Evolutionary conservation across 1,140 invertebrate genomes (phyloP).

Genomic region (Pseudomyrmex gracilis): DNA sequence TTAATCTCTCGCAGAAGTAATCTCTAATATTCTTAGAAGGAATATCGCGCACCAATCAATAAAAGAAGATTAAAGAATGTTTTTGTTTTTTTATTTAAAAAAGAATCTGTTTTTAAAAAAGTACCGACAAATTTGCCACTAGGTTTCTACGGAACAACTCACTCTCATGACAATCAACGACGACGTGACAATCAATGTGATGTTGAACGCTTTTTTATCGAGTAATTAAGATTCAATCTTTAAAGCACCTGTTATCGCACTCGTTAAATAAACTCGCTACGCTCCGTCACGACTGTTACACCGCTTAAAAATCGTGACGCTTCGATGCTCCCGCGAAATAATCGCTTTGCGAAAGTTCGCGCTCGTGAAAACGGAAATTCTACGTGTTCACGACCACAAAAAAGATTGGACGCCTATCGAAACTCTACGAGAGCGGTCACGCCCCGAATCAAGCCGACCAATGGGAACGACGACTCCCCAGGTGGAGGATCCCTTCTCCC

Average conservation of each 20-base stretch:
- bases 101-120: too few species aligned
- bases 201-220: background rate
- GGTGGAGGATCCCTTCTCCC: conserved; percentile 66
- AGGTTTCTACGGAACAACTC: background rate
- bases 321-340: conserved; percentile 19
- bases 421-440: conserved; percentile 63
- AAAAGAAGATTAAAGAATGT: too few species aligned
- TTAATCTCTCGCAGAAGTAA: too few species aligned
- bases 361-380: conserved; percentile 37
- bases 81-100: too few species aligned
- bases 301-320: conserved; percentile 31
- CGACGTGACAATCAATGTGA: too few species aligned
- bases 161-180: background rate
- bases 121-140: background rate
- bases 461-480: conserved; percentile 69
- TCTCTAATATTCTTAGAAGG: background rate
- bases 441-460: conserved; percentile 74
- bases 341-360: background rate
- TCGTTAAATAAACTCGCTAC: background rate
- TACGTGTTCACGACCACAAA: background rate
- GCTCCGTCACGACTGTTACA: conserved; percentile 20
- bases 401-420: conserved; percentile 38
- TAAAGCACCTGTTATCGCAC: conserved; percentile 11
- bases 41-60: background rate
- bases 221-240: conserved; percentile 16